These are phyloP conservation scores for Diabrotica balteata DNA, from an alignment of 2,888 invertebrate genomes.

Conservation along the genomic window DNA sequence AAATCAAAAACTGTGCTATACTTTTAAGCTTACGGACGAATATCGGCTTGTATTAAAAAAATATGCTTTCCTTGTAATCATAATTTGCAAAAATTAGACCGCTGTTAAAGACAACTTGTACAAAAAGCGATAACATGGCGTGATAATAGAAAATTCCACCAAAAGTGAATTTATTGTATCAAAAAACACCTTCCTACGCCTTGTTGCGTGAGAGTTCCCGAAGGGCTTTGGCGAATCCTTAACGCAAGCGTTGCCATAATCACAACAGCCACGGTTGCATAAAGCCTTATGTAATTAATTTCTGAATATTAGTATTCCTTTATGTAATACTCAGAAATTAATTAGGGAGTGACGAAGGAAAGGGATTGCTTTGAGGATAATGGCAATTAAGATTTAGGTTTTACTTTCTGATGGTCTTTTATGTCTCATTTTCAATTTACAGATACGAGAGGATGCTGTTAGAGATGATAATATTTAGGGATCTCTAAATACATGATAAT, in stretches of 20 bases:
- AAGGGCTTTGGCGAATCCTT: background rate
- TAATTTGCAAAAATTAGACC: too few species aligned
- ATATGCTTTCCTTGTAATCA: too few species aligned
- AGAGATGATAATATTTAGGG: background rate
- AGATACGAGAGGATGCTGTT: background rate
- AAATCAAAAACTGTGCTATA: too few species aligned
- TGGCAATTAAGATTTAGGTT: slow-evolving; percentile 13
- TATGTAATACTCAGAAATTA: slow-evolving; percentile 27
- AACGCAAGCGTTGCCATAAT: slow-evolving; percentile 6
- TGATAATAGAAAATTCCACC: background rate
- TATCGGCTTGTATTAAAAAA: too few species aligned
- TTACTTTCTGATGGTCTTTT: slow-evolving; percentile 12
- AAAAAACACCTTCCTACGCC: background rate
- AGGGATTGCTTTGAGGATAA: slow-evolving; percentile 12
- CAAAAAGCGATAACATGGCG: background rate
- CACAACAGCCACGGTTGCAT: slow-evolving; percentile 18
- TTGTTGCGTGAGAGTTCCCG: background rate
- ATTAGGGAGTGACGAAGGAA: slow-evolving; percentile 17
- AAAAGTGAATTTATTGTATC: background rate
- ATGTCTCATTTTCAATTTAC: background rate
- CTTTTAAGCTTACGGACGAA: too few species aligned
- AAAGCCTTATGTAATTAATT: slow-evolving; percentile 28
- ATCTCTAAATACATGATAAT: background rate
- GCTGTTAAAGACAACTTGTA: too few species aligned
- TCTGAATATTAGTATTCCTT: slow-evolving; percentile 31